These are phyloP conservation scores for Sthenelais limicola DNA, from an alignment of 2,888 invertebrate genomes.

Conservation along the genomic window DNA sequence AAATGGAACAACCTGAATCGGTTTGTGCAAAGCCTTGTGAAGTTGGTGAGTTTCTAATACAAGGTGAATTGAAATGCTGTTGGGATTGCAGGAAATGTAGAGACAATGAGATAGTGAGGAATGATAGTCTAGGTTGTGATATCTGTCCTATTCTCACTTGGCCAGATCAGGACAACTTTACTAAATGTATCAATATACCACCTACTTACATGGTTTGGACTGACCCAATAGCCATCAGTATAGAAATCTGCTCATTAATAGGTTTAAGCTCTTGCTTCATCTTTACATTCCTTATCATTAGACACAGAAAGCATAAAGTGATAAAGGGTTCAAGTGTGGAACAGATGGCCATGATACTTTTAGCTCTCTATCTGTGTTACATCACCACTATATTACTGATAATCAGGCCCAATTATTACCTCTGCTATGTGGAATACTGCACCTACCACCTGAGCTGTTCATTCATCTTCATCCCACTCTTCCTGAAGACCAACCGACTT, in stretches of 20 bases:
- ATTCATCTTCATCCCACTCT: constrained; percentile 39
- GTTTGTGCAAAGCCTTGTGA: constrained; percentile 35
- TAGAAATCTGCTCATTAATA: neutral
- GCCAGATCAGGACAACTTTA: constrained; percentile 30
- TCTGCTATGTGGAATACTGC: constrained; percentile 32
- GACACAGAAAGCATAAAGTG: constrained; percentile 25
- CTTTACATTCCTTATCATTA: constrained; percentile 7
- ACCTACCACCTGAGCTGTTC: constrained; percentile 38
- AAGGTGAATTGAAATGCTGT: constrained; percentile 30
- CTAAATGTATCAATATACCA: constrained; percentile 6
- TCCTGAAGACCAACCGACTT: constrained; percentile 38
- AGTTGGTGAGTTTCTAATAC: constrained; percentile 30
- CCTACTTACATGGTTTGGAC: constrained; percentile 31
- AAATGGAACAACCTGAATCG: constrained; percentile 40
- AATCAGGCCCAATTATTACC: constrained; percentile 1
- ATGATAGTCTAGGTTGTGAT: constrained; percentile 13
- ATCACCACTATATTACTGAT: constrained; percentile 3
- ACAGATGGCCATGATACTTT: constrained; percentile 7
- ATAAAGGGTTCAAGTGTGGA: constrained; percentile 29
- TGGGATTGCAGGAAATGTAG: constrained; percentile 35
- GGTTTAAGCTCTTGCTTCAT: neutral
- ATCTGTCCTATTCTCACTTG: constrained; percentile 18
- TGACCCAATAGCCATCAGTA: constrained; percentile 17
- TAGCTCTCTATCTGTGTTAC: constrained; percentile 8
- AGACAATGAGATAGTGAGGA: constrained; percentile 13